Conservation (phyloP, 2,797 vertebrate species). For the Tamandua tetradactyla region DNA sequence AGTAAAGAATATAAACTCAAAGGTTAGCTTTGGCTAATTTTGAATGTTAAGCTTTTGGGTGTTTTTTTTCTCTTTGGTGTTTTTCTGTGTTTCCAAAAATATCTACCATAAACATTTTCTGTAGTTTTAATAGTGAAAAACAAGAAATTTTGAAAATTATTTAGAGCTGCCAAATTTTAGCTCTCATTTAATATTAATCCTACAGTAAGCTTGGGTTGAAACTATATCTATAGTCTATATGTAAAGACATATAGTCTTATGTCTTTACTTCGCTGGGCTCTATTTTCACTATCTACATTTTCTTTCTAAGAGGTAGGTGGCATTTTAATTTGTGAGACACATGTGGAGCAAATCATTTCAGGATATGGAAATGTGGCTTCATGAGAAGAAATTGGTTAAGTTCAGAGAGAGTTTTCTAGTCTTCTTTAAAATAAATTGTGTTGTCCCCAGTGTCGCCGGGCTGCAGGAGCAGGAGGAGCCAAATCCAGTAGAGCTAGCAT, state of each 20-base stretch:
- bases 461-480: no score
- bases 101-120: constrained; percentile 1
- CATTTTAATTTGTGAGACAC: constrained; percentile 68
- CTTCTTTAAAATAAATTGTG: no score
- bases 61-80: background rate
- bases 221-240: background rate
- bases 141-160: background rate
- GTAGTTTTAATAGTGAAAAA: constrained; percentile 15
- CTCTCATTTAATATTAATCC: constrained; percentile 69
- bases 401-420: no score
- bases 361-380: no score
- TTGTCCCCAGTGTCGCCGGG: no score
- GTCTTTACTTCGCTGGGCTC: constrained; percentile 40
- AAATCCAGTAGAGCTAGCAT: no score
- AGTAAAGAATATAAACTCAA: background rate
- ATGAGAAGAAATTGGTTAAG: no score
- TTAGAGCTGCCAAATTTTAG: constrained; percentile 50
- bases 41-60: background rate
- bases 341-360: constrained; percentile 53
- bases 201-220: background rate
- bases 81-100: constrained; percentile 35
- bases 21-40: background rate
- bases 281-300: constrained; percentile 61
- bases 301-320: constrained; percentile 27
- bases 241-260: background rate